Percentiles rank a stretch among this genome's conserved stretches.
phyloP scores from a whole-genome alignment of 2,797 vertebrate genomes.

The Premnoplex brunnescens region DNA sequence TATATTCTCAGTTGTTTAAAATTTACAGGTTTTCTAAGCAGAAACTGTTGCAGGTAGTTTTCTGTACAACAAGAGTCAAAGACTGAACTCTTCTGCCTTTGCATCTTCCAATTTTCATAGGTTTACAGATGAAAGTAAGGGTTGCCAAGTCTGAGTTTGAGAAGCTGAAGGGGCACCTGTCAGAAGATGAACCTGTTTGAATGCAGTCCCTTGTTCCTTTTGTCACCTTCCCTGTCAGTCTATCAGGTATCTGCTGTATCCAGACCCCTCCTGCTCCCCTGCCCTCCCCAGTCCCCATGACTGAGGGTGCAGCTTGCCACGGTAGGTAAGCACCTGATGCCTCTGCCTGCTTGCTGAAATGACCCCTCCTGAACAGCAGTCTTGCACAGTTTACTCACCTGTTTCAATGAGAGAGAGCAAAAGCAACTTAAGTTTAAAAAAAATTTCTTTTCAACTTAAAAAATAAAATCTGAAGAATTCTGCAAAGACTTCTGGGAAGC shows the following conservation, averaged over 20 bases:
- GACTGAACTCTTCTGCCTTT: neutral
- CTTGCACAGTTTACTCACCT: neutral
- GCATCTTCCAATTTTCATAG: neutral
- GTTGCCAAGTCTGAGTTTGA: constrained; percentile 84
- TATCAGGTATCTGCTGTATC: constrained; percentile 74
- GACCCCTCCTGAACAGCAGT: neutral
- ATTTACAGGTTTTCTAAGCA: neutral
- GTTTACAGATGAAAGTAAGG: constrained; percentile 80
- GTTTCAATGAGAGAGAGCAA: neutral
- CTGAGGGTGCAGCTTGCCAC: neutral
- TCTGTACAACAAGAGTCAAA: neutral
- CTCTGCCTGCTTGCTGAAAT: neutral
- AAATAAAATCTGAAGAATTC: neutral
- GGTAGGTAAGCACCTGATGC: neutral
- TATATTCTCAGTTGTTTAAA: neutral
- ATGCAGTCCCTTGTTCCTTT: constrained; percentile 74
- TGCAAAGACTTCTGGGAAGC: neutral
- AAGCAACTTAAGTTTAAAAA: neutral
- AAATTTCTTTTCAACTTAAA: neutral
- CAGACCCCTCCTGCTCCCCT: neutral
- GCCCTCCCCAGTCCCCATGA: neutral
- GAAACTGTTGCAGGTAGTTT: neutral
- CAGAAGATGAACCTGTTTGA: constrained; percentile 87
- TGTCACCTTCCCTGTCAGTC: constrained; percentile 82
- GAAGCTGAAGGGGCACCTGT: constrained; percentile 85